Base-by-base conservation (phyloP, 2,797 vertebrate species). In the Myoxocephalus aenaeus region DNA sequence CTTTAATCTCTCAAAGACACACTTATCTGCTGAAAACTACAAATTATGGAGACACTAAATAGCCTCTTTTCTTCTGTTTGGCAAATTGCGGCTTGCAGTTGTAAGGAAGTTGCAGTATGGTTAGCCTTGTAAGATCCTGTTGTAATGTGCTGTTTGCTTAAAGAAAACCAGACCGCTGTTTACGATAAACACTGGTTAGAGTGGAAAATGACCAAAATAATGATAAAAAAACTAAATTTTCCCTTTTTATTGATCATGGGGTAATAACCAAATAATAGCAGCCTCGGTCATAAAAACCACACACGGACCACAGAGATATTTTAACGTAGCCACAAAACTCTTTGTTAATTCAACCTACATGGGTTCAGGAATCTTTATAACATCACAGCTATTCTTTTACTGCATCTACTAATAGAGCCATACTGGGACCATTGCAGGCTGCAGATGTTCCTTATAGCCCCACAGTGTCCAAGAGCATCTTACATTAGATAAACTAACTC, bases 321-420 rank as follows among this genome's bases (percentile, higher is more conserved):
- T 87, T 68, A 66, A 65, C 75, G 58, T 61, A 51, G 36, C 69
- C 84, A 86, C 46, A 73, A 40, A 51, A 40, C 22, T 62, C 36
- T 73, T 82, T 70, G 73, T 73, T 82, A 69, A 83, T 86, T 56
- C 86, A 86, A 80, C 75, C 50, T 73, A 68, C 72, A 70, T 80
- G 83, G 75, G 77, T 76, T 73, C 75, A 58, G 67, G 82, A 63
- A 86, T 84, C 79, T 89, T 94, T 90, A 92, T 90, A 92, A 93
- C 87, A 86, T 91, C 84, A 88, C 70, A 29, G 40, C 78, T 70
- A 73, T 87, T 71, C 51, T 86, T 87, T 91, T 86, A 92, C 82
- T 75, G 62, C 76, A 53, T 79, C 79, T 89, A 85, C 77, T 89
- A 85, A 87, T 70, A 80, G 71, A 89, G 85, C 69, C 66, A 83